Evolutionary conservation across 2,888 invertebrate species (phyloP).

Genomic region (Drosophila prolongata): DNA sequence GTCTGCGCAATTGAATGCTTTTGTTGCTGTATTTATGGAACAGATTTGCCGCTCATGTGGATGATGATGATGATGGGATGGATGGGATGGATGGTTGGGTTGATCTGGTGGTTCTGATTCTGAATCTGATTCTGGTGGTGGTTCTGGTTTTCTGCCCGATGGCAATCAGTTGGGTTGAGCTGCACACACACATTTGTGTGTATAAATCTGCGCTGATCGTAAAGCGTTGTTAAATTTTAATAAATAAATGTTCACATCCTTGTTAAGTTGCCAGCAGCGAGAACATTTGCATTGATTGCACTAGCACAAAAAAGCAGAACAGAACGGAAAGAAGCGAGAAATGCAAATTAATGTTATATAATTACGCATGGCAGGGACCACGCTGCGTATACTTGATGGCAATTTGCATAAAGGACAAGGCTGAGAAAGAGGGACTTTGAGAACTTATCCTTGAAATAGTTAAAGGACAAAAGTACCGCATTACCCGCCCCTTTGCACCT

Average conservation of each 20-base stretch:
- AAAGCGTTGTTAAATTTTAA: constrained; percentile 82
- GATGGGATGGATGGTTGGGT: constrained; percentile 31
- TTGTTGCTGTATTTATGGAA: constrained; percentile 52
- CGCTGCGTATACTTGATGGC: constrained; percentile 70
- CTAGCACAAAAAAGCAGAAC: constrained; percentile 15
- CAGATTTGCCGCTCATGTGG: constrained; percentile 65
- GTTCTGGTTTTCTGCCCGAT: constrained; percentile 63
- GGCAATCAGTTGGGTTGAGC: constrained; percentile 58
- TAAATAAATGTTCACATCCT: constrained; percentile 82
- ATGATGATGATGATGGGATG: constrained; percentile 52
- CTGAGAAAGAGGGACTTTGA: constrained; percentile 22
- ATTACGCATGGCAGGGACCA: constrained; percentile 51
- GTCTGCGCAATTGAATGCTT: constrained; percentile 64
- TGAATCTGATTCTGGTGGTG: constrained; percentile 54
- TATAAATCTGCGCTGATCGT: constrained; percentile 79
- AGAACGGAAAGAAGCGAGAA: constrained; percentile 1
- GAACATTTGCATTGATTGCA: constrained; percentile 71
- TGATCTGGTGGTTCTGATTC: constrained; percentile 55
- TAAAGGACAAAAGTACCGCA: constrained; percentile 74
- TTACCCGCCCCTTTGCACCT: constrained; percentile 25
- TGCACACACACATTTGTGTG: constrained; percentile 57
- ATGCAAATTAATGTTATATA: constrained; percentile 73
- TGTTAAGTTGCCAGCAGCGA: constrained; percentile 64
- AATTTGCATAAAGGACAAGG: constrained; percentile 61
- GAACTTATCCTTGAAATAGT: constrained; percentile 61